Evolutionary conservation across 1,140 invertebrate species (phyloP).

Genomic region (Drosophila kikkawai): DNA sequence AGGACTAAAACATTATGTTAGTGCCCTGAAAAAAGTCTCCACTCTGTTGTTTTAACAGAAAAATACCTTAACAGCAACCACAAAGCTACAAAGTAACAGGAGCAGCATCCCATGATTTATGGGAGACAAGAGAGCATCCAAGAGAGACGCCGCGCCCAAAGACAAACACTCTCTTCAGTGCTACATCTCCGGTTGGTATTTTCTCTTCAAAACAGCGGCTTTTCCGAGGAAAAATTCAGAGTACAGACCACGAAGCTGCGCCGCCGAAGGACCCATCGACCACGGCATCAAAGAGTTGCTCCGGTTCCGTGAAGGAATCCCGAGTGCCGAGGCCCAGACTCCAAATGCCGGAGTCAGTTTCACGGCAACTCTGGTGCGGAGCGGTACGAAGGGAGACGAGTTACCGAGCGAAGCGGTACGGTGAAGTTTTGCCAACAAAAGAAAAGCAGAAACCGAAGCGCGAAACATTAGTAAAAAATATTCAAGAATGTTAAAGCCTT

Average conservation of each 20-base stretch:
- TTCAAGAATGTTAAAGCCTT: background rate
- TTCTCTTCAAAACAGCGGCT: slow-evolving; percentile 10
- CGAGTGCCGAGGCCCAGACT: slow-evolving; percentile 33
- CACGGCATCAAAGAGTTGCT: slow-evolving; percentile 62
- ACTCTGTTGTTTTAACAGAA: slow-evolving; percentile 30
- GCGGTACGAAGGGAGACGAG: slow-evolving; percentile 51
- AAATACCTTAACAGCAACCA: slow-evolving; percentile 40
- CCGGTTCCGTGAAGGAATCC: slow-evolving; percentile 44
- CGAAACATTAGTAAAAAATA: slow-evolving; percentile 17
- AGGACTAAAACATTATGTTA: background rate
- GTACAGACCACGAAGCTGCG: slow-evolving; percentile 22
- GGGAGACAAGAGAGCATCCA: slow-evolving; percentile 5
- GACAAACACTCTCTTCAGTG: background rate
- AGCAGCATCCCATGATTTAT: slow-evolving; percentile 7
- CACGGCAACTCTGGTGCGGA: slow-evolving; percentile 67
- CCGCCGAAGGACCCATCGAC: slow-evolving; percentile 29
- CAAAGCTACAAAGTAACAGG: slow-evolving; percentile 56
- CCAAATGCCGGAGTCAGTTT: slow-evolving; percentile 57
- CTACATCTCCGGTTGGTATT: background rate
- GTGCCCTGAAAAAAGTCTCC: slow-evolving; percentile 50
- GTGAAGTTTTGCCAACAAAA: slow-evolving; percentile 31
- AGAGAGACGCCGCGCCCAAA: slow-evolving; percentile 60
- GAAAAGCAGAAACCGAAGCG: slow-evolving; percentile 14
- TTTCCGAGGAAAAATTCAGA: slow-evolving; percentile 11
- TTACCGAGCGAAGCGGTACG: slow-evolving; percentile 33